Percentiles rank a stretch among this genome's conserved stretches.
These are phyloP conservation scores for Drosophila lacertosa DNA, from an alignment of 1,140 invertebrate species.

Conservation along the genomic window DNA sequence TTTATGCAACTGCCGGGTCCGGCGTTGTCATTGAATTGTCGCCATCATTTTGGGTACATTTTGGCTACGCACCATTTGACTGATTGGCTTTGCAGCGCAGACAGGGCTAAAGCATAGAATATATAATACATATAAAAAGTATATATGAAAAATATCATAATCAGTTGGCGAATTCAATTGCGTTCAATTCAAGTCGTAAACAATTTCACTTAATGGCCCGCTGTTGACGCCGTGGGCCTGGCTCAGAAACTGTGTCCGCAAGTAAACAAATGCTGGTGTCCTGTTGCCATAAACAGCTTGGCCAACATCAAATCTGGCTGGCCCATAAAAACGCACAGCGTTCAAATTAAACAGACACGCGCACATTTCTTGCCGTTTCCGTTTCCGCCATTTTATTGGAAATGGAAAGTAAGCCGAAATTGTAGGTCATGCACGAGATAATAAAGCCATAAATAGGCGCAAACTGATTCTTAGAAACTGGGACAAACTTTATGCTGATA, in stretches of 20 bases:
- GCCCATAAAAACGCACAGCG: conserved; percentile 51
- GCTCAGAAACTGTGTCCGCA: conserved; percentile 48
- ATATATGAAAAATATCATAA: conserved; percentile 37
- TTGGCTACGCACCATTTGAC: conserved; percentile 51
- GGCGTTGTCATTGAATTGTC: conserved; percentile 38
- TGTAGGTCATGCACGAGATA: conserved; percentile 40
- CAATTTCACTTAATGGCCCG: conserved; percentile 52
- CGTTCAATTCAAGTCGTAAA: conserved; percentile 61
- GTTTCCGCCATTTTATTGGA: conserved; percentile 56
- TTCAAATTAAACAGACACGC: conserved; percentile 72
- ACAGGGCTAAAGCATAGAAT: background rate
- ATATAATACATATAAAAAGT: background rate
- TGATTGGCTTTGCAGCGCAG: conserved; percentile 64
- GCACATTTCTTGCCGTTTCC: conserved; percentile 52
- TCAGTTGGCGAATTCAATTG: conserved; percentile 57
- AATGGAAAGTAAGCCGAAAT: conserved; percentile 39
- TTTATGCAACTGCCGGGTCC: conserved; percentile 57
- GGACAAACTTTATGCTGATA: conserved; percentile 9
- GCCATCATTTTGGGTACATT: conserved; percentile 61
- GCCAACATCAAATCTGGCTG: conserved; percentile 41
- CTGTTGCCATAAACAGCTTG: conserved; percentile 42
- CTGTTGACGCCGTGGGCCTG: conserved; percentile 60
- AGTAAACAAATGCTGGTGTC: conserved; percentile 50
- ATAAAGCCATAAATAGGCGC: conserved; percentile 59
- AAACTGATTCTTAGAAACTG: background rate